Evolutionary conservation across 2,888 invertebrate species (phyloP).

Genomic region (Caenorhabditis parvicauda): DNA sequence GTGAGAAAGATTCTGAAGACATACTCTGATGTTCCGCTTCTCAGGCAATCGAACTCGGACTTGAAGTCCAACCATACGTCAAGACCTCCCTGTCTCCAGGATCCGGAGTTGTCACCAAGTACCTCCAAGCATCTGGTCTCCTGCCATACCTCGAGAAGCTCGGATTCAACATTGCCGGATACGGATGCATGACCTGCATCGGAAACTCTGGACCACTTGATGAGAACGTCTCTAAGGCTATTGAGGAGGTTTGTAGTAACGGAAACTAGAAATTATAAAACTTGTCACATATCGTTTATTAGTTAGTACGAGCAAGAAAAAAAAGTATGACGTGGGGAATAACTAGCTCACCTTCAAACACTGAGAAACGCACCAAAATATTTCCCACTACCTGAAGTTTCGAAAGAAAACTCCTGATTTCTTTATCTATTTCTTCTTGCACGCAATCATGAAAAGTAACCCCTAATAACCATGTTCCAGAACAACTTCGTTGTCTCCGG

Average conservation of each 20-base stretch:
- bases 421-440: too few species aligned
- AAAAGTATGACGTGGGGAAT: too few species aligned
- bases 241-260: constrained; percentile 76
- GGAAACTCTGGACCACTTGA: constrained; percentile 94
- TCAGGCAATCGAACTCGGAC: constrained; percentile 76
- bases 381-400: too few species aligned
- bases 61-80: constrained; percentile 85
- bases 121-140: constrained; percentile 85
- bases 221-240: constrained; percentile 84
- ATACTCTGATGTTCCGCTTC: too few species aligned
- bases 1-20: constrained; percentile 1
- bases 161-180: constrained; percentile 88
- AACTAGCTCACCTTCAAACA: too few species aligned
- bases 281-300: too few species aligned
- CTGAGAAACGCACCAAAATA: too few species aligned
- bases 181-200: constrained; percentile 99
- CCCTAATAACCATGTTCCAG: constrained; percentile 65
- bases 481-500: constrained; percentile 91
- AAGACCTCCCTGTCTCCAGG: constrained; percentile 96
- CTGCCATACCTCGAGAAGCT: constrained; percentile 73
- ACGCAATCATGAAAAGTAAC: not conserved
- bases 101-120: constrained; percentile 89
- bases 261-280: not conserved
- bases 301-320: too few species aligned
- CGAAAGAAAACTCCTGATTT: too few species aligned